A percentile compares a stretch with the other conserved stretches of the same genome.
Evolutionary conservation across 2,113 vertebrate genomes (phyloP).

Genomic region (Neomonachus schauinslandi): DNA sequence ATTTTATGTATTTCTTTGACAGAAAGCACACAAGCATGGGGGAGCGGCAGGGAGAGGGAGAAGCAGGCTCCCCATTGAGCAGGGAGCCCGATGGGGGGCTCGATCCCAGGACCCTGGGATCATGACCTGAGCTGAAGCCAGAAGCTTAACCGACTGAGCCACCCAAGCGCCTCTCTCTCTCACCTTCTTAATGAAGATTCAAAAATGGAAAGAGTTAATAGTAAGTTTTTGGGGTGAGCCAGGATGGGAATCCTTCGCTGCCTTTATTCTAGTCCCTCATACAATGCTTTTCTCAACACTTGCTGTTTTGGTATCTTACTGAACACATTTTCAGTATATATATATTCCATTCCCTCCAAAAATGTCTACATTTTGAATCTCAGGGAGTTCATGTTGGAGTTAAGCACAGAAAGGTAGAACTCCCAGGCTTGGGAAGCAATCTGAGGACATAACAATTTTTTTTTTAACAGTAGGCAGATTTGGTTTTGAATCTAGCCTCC

Average conservation of each 20-base stretch:
- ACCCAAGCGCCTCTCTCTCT: neutral
- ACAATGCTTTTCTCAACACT: neutral
- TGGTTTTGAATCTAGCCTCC: neutral
- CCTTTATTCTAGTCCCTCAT: neutral
- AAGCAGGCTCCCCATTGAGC: neutral
- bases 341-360: neutral
- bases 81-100: neutral
- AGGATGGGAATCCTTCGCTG: neutral
- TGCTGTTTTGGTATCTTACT: neutral
- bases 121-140: neutral
- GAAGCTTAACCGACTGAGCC: neutral
- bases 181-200: neutral
- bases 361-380: neutral
- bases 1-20: neutral
- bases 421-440: neutral
- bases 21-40: neutral
- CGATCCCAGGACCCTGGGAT: neutral
- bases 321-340: neutral
- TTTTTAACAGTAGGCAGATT: neutral
- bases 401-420: neutral
- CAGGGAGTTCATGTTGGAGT: neutral
- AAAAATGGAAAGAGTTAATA: neutral
- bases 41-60: neutral
- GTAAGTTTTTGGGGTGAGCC: neutral
- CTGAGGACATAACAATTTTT: neutral